A percentile compares a stretch with the other conserved stretches of the same genome.
Evolutionary conservation across 2,113 vertebrate species (phyloP).

Genomic region (Leucosticte australis): DNA sequence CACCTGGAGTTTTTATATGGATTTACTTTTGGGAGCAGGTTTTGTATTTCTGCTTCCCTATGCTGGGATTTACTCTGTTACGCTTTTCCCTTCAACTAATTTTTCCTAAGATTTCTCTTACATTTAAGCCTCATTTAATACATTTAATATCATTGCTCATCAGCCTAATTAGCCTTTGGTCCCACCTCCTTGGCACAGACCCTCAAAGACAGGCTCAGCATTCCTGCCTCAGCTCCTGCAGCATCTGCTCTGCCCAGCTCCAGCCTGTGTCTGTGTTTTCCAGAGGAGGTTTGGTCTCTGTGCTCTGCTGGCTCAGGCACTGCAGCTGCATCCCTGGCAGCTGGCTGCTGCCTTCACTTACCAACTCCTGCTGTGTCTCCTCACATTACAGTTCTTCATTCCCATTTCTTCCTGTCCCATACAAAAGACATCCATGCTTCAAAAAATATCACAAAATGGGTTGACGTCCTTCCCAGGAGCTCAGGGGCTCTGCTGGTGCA

Average conservation of each 20-base stretch:
- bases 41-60: background rate
- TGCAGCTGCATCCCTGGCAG: background rate
- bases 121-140: background rate
- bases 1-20: background rate
- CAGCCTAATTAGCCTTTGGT: background rate
- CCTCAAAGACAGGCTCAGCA: background rate
- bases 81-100: background rate
- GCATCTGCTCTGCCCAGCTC: background rate
- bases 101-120: background rate
- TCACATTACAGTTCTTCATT: background rate
- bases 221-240: background rate
- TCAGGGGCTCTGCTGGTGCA: background rate
- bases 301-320: background rate
- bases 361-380: background rate
- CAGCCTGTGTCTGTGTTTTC: background rate
- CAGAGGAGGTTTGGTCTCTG: background rate
- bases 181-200: background rate
- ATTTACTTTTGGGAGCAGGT: background rate
- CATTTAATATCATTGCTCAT: background rate
- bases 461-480: background rate
- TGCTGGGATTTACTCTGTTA: background rate
- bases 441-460: fast-evolving
- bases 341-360: background rate
- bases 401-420: background rate
- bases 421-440: background rate